A percentile compares a stretch with the other conserved stretches of the same genome.
phyloP scores from a whole-genome alignment of 2,888 invertebrate genomes.

The Drosophila rellima region DNA sequence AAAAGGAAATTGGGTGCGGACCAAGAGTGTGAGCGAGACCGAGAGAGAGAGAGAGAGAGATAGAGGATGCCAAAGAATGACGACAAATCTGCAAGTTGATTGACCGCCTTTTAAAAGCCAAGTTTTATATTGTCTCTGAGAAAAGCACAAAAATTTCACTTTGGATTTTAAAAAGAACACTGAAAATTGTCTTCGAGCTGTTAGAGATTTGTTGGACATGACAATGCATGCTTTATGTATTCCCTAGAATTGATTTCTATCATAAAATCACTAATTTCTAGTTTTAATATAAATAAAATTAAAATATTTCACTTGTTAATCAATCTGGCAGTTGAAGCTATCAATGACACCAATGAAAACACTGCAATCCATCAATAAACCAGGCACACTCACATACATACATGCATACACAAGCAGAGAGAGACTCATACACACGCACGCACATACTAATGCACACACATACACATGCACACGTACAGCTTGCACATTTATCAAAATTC shows the following conservation, averaged over 20 bases:
- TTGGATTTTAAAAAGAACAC: too few relatives aligned
- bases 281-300: background rate
- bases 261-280: background rate
- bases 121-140: too few relatives aligned
- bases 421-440: slow-evolving; percentile 8
- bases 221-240: too few relatives aligned
- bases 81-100: slow-evolving; percentile 36
- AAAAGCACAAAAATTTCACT: too few relatives aligned
- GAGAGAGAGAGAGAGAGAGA: background rate
- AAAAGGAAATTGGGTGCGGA: slow-evolving; percentile 42
- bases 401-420: slow-evolving; percentile 1
- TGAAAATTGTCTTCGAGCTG: too few relatives aligned
- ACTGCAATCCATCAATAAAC: slow-evolving; percentile 39
- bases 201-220: too few relatives aligned
- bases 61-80: background rate
- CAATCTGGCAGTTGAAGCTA: slow-evolving; percentile 16
- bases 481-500: slow-evolving; percentile 51
- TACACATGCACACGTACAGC: slow-evolving; percentile 5
- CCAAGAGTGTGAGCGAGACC: background rate
- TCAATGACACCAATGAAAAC: slow-evolving; percentile 3
- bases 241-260: background rate
- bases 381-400: slow-evolving; percentile 31
- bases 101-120: slow-evolving; percentile 28
- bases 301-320: slow-evolving; percentile 30
- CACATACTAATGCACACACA: slow-evolving; percentile 32